Percentiles rank a stretch among this genome's conserved stretches.
Conservation (phyloP, 1,140 invertebrate species). For the Vanessa atalanta region DNA sequence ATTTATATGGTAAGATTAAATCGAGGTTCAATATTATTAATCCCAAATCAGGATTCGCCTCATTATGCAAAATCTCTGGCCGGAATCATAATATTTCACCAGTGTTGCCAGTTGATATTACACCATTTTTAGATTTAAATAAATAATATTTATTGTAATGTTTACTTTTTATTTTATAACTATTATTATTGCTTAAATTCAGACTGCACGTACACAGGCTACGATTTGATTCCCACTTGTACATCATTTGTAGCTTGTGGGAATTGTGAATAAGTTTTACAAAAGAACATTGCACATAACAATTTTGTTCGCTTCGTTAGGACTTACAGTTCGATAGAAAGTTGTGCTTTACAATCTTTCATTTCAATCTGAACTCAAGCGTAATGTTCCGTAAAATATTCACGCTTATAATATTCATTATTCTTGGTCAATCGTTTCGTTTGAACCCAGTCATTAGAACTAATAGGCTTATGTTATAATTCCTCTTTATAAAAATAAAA, state of each 20-base stretch:
- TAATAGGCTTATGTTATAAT: neutral
- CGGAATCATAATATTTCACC: too few species aligned
- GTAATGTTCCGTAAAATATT: neutral
- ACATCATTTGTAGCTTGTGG: neutral
- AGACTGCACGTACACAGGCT: too few species aligned
- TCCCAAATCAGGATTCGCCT: too few species aligned
- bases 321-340: neutral
- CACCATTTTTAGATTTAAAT: too few species aligned
- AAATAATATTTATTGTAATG: too few species aligned
- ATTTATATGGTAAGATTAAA: too few species aligned
- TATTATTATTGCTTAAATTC: too few species aligned
- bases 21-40: too few species aligned
- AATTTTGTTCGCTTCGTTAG: constrained; percentile 2
- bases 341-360: neutral
- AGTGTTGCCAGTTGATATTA: too few species aligned
- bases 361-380: neutral
- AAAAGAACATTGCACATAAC: neutral
- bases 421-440: neutral
- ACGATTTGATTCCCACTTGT: too few species aligned
- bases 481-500: neutral
- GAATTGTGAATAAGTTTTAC: neutral
- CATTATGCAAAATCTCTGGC: too few species aligned
- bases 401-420: neutral
- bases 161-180: too few species aligned
- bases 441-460: neutral